These are phyloP conservation scores for Phataginus tricuspis DNA, from an alignment of 2,797 vertebrate genomes.

Conservation along the genomic window DNA sequence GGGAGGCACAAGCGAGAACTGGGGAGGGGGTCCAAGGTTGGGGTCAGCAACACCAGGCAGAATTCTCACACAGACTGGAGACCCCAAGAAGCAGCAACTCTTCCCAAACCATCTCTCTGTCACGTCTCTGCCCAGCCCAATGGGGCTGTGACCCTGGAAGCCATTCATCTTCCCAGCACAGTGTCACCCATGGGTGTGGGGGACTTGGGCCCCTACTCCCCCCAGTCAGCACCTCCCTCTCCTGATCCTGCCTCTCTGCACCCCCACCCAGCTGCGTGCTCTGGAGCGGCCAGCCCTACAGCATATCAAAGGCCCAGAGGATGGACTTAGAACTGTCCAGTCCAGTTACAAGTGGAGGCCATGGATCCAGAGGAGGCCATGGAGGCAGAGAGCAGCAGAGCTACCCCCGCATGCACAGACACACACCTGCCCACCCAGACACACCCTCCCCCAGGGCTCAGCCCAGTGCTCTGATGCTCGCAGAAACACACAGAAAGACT, in stretches of 20 bases:
- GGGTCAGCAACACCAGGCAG: neutral
- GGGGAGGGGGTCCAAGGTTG: neutral
- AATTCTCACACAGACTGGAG: neutral
- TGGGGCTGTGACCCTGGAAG: neutral
- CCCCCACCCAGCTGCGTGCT: slow-evolving; percentile 52
- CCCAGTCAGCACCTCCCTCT: neutral
- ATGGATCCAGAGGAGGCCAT: slow-evolving; percentile 86
- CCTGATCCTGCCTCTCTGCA: neutral
- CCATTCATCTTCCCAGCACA: too few relatives aligned
- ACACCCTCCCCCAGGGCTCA: neutral
- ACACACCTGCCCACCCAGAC: neutral
- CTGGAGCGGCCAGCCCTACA: slow-evolving; percentile 79
- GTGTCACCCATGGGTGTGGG: fast-evolving
- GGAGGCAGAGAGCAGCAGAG: slow-evolving; percentile 79
- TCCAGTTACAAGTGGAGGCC: slow-evolving; percentile 88
- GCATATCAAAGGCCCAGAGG: slow-evolving; percentile 86
- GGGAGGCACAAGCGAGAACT: neutral
- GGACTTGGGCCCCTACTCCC: neutral
- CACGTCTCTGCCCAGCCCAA: neutral
- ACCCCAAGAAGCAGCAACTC: neutral
- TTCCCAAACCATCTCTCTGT: neutral
- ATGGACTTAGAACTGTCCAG: slow-evolving; percentile 87
- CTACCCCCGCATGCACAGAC: slow-evolving; percentile 56
- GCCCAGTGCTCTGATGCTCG: neutral
- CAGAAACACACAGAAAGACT: slow-evolving; percentile 33